Conservation (phyloP, 2,888 invertebrate genomes). For the Scaptomyza tumidula region DNA sequence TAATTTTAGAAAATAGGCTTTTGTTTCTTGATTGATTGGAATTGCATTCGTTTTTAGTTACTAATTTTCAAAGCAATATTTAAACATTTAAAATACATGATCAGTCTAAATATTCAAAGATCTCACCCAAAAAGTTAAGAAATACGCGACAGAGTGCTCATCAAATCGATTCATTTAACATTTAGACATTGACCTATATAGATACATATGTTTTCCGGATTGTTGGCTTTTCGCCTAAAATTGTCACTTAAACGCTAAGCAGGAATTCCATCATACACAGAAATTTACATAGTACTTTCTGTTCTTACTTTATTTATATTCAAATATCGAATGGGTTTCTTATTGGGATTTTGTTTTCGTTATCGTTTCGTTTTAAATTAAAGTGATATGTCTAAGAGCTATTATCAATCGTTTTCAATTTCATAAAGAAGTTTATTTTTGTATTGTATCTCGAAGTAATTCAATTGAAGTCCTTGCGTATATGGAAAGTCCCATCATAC, state of each 20-base stretch:
- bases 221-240: constrained; percentile 40
- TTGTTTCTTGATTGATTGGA: constrained; percentile 12
- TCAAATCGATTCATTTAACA: constrained; percentile 7
- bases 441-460: constrained; percentile 65
- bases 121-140: constrained; percentile 28
- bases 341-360: constrained; percentile 10
- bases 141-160: constrained; percentile 21
- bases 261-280: constrained; percentile 62
- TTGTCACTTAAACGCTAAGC: constrained; percentile 69
- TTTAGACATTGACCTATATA: constrained; percentile 11
- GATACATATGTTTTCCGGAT: constrained; percentile 11
- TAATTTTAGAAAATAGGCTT: neutral
- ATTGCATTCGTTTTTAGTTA: constrained; percentile 12
- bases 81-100: constrained; percentile 34
- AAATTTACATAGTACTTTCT: constrained; percentile 41
- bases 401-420: constrained; percentile 84
- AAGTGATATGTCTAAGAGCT: constrained; percentile 85
- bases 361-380: constrained; percentile 68
- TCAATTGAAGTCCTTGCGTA: constrained; percentile 34
- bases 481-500: neutral
- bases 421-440: constrained; percentile 47
- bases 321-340: constrained; percentile 40
- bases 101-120: constrained; percentile 60
- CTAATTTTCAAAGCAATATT: constrained; percentile 19
- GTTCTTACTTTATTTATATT: constrained; percentile 33